phyloP scores from a whole-genome alignment of 1,140 invertebrate genomes.

The Hypothenemus hampei region DNA sequence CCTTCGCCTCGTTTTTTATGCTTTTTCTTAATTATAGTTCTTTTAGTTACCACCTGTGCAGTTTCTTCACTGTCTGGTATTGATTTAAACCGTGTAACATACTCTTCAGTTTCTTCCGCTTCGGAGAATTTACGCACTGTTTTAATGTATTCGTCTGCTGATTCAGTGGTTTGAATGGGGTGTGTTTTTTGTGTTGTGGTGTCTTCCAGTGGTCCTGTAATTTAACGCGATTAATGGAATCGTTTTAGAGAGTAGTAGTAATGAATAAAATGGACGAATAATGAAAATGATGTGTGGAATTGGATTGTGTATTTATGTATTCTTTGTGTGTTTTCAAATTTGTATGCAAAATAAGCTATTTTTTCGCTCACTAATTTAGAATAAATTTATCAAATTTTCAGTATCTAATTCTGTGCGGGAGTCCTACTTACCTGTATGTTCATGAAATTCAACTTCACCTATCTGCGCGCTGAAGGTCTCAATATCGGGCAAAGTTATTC shows the following conservation, averaged over 20 bases:
- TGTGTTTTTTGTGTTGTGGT: constrained; percentile 42
- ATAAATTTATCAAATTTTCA: too few relatives aligned
- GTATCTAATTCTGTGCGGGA: constrained; percentile 9
- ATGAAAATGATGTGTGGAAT: constrained; percentile 28
- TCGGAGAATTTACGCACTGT: constrained; percentile 35
- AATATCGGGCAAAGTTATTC: constrained; percentile 34
- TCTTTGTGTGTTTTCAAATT: constrained; percentile 19
- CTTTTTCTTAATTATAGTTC: constrained; percentile 50
- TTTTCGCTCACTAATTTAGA: too few relatives aligned
- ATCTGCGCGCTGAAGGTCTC: constrained; percentile 40
- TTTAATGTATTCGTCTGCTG: constrained; percentile 36
- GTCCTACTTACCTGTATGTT: constrained; percentile 51
- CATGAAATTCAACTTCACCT: constrained; percentile 47
- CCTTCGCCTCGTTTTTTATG: constrained; percentile 40
- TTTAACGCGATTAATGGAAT: constrained; percentile 23
- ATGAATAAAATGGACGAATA: constrained; percentile 14
- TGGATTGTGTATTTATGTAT: constrained; percentile 22
- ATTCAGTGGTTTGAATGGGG: constrained; percentile 39
- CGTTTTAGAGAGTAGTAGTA: neutral
- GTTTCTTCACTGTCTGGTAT: constrained; percentile 47
- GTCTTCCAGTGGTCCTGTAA: constrained; percentile 45
- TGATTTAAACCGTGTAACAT: constrained; percentile 52
- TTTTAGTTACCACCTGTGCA: constrained; percentile 50
- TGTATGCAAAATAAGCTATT: too few relatives aligned
- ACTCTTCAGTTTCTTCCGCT: constrained; percentile 53